Conservation (phyloP, 2,113 vertebrate species). For the Planiliza haematocheilus region DNA sequence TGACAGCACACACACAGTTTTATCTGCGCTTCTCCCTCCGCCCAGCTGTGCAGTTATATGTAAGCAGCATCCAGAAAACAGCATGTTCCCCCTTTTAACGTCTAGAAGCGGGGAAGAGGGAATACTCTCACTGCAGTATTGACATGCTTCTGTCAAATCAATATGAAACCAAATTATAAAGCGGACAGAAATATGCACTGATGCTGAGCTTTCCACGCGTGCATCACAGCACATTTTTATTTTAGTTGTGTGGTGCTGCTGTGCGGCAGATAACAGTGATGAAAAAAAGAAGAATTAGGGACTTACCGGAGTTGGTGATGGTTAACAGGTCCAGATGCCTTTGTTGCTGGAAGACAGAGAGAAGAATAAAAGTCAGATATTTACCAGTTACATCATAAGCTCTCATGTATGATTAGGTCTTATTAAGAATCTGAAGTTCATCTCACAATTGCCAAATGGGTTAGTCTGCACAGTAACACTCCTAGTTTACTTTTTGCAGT, state of each 20-base stretch:
- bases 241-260: neutral
- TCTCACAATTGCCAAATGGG: constrained; percentile 3
- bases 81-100: constrained; percentile 7
- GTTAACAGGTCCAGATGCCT: constrained; percentile 95
- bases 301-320: constrained; percentile 95
- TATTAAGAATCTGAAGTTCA: constrained; percentile 8
- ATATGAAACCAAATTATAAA: constrained; percentile 18
- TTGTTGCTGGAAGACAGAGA: constrained; percentile 95
- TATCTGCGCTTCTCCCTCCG: neutral
- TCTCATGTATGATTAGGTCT: constrained; percentile 7
- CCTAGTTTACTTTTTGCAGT: constrained; percentile 5
- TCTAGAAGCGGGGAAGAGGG: neutral
- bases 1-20: constrained; percentile 12
- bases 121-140: neutral
- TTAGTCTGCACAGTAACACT: constrained; percentile 2
- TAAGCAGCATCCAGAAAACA: constrained; percentile 11
- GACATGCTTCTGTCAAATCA: constrained; percentile 14
- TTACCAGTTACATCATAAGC: constrained; percentile 17
- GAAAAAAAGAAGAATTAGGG: constrained; percentile 15
- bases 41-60: constrained; percentile 6
- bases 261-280: neutral
- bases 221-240: neutral
- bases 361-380: constrained; percentile 23
- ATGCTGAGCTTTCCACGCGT: neutral
- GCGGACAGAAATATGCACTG: neutral